These are phyloP conservation scores for Sinocyclocheilus anophthalmus DNA, from an alignment of 2,113 vertebrate species.

Conservation along the genomic window DNA sequence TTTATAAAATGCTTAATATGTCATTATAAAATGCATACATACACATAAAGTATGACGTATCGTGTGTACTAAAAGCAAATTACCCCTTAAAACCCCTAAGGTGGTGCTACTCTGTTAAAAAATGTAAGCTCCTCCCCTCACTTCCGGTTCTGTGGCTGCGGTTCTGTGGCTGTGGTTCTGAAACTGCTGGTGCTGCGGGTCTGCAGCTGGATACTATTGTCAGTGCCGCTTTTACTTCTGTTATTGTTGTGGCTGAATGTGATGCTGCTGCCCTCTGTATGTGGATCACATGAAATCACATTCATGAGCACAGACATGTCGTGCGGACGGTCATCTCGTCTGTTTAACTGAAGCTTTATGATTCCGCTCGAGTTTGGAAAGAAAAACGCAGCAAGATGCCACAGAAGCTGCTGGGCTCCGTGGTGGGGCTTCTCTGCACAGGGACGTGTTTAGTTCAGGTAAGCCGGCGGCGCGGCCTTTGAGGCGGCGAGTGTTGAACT, in stretches of 20 bases:
- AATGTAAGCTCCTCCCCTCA: no score
- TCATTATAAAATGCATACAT: no score
- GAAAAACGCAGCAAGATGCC: constrained; percentile 56
- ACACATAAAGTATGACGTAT: no score
- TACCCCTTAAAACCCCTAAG: no score
- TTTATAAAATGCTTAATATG: no score
- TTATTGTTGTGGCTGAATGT: background rate
- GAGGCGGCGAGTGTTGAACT: constrained; percentile 35
- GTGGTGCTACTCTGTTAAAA: no score
- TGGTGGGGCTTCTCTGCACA: constrained; percentile 77
- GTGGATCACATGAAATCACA: constrained; percentile 60
- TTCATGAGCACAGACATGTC: constrained; percentile 68
- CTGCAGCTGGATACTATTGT: no score
- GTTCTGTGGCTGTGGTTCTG: no score
- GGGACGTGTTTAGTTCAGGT: constrained; percentile 79
- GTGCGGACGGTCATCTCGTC: constrained; percentile 11
- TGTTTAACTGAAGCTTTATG: constrained; percentile 66
- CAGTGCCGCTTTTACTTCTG: background rate
- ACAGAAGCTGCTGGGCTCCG: constrained; percentile 76
- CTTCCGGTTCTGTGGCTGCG: no score
- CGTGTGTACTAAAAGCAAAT: no score
- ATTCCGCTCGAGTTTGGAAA: constrained; percentile 63
- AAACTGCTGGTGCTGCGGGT: no score
- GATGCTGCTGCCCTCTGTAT: constrained; percentile 45
- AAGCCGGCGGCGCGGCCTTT: constrained; percentile 61